phyloP scores from a whole-genome alignment of 2,797 vertebrate species.

The Ptychobarbus kaznakovi region DNA sequence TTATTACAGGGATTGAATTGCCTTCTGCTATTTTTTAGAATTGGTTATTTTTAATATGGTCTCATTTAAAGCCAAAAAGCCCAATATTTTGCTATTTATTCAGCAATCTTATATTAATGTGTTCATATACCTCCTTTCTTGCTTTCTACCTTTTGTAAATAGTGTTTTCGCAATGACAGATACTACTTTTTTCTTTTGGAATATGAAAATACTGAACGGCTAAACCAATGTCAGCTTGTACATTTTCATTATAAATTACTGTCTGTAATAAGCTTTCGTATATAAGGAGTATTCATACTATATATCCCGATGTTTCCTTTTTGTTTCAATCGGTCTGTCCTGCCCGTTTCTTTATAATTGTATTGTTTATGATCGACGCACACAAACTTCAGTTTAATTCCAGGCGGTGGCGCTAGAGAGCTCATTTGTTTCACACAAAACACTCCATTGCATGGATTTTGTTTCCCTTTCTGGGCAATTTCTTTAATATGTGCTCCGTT shows the following conservation, averaged over 20 bases:
- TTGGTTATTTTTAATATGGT: constrained; percentile 35
- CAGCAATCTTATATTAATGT: constrained; percentile 16
- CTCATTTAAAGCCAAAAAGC: constrained; percentile 29
- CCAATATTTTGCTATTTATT: constrained; percentile 23
- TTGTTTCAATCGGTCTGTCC: neutral
- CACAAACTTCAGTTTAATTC: constrained; percentile 31
- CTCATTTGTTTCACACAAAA: constrained; percentile 18
- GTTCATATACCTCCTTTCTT: constrained; percentile 65
- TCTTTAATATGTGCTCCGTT: neutral
- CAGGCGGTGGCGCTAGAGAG: constrained; percentile 26
- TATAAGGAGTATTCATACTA: constrained; percentile 6
- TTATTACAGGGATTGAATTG: neutral
- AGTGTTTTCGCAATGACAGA: neutral
- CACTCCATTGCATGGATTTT: constrained; percentile 24
- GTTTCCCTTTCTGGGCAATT: neutral
- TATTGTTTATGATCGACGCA: neutral
- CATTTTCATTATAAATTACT: constrained; percentile 6
- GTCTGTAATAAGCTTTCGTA: constrained; percentile 24
- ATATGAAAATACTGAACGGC: constrained; percentile 17
- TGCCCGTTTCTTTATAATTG: neutral
- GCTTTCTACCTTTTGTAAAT: constrained; percentile 39
- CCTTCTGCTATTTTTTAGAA: neutral
- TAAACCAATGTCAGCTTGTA: constrained; percentile 18
- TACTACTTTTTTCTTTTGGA: neutral
- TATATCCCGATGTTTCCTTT: neutral